These are phyloP conservation scores for Salvelinus alpinus DNA, from an alignment of 2,113 vertebrate genomes.

Conservation along the genomic window DNA sequence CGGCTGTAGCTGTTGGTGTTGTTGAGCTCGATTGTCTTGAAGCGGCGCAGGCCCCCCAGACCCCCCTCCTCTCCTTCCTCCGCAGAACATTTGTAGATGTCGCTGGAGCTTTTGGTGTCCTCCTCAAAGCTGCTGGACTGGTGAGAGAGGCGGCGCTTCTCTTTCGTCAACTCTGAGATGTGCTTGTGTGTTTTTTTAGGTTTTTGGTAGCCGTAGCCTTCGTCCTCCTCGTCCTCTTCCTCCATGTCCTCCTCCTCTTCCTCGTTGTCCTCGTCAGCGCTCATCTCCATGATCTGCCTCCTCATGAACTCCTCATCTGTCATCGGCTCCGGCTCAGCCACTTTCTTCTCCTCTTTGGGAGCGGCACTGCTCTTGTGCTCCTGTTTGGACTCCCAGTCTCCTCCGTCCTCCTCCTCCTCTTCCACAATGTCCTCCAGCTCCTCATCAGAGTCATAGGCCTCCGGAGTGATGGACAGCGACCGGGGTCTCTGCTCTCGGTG, in stretches of 20 bases:
- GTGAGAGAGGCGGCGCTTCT: slow-evolving; percentile 85
- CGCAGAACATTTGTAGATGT: slow-evolving; percentile 72
- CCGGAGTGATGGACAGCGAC: slow-evolving; percentile 89
- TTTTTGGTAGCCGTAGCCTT: slow-evolving; percentile 76
- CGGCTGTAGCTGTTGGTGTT: slow-evolving; percentile 86
- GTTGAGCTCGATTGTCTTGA: slow-evolving; percentile 98
- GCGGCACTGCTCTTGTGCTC: slow-evolving; percentile 68
- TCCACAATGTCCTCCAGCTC: slow-evolving; percentile 89
- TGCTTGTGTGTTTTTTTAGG: slow-evolving; percentile 82
- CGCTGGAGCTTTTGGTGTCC: slow-evolving; percentile 81
- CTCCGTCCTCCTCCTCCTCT: slow-evolving; percentile 85
- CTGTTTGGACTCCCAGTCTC: slow-evolving; percentile 83
- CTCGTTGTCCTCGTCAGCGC: slow-evolving; percentile 87
- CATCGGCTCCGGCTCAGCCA: slow-evolving; percentile 69
- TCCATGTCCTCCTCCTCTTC: slow-evolving; percentile 60
- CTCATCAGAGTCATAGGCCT: slow-evolving; percentile 92
- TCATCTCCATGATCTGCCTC: slow-evolving; percentile 96
- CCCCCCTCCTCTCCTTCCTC: slow-evolving; percentile 80
- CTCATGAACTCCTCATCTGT: slow-evolving; percentile 96
- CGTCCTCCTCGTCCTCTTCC: slow-evolving; percentile 88
- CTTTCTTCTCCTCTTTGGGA: slow-evolving; percentile 82
- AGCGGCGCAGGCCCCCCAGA: slow-evolving; percentile 88
- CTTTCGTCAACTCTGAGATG: slow-evolving; percentile 47
- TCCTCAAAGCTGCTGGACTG: slow-evolving; percentile 84
- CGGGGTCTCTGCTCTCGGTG: slow-evolving; percentile 80